Conservation (phyloP, 2,888 invertebrate species). For the Lycia hirtaria region DNA sequence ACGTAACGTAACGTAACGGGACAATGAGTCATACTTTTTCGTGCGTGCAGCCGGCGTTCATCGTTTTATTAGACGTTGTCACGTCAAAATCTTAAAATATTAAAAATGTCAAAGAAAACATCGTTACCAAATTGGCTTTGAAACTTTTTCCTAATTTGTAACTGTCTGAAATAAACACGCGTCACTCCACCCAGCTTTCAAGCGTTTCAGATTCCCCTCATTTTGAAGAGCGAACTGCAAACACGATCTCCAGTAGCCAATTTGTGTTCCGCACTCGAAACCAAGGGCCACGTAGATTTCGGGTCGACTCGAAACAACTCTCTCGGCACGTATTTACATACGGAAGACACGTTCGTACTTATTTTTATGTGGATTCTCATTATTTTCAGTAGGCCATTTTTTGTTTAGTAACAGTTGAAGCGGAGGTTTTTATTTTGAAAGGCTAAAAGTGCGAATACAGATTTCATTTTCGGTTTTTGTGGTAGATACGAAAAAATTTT, state of each 20-base stretch:
- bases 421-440: background rate
- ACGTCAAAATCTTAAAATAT: too few relatives aligned
- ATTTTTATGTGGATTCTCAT: slow-evolving; percentile 26
- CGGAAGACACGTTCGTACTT: slow-evolving; percentile 24
- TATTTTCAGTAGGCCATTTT: slow-evolving; percentile 17
- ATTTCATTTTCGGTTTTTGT: background rate
- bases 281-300: slow-evolving; percentile 29
- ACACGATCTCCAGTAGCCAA: slow-evolving; percentile 25
- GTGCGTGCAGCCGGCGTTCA: too few relatives aligned
- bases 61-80: too few relatives aligned
- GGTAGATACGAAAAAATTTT: background rate
- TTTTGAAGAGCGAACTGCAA: slow-evolving; percentile 1
- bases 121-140: too few relatives aligned
- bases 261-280: slow-evolving; percentile 33
- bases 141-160: too few relatives aligned
- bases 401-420: slow-evolving; percentile 5
- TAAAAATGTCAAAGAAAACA: too few relatives aligned
- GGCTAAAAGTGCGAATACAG: slow-evolving; percentile 1
- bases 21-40: too few relatives aligned
- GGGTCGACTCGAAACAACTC: slow-evolving; percentile 28
- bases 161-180: background rate
- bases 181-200: background rate
- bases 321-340: slow-evolving; percentile 29
- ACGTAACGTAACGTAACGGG: too few relatives aligned
- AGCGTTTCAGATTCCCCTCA: background rate